A percentile compares a stretch with the other conserved stretches of the same genome.
Conservation (phyloP, 2,888 invertebrate genomes). For the Drosophila longiperda region DNA sequence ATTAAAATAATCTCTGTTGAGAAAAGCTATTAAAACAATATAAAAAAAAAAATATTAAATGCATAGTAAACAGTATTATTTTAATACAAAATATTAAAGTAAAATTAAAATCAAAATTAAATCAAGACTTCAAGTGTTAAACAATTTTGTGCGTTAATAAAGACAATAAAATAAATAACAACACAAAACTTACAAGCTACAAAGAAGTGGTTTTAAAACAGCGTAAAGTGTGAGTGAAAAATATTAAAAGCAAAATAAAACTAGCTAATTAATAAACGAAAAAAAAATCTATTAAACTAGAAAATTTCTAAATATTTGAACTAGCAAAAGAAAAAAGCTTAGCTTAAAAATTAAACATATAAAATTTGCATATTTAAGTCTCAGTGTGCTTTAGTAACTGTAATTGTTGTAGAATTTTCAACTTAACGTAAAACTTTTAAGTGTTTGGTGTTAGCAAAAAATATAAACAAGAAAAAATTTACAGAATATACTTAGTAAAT, state of each 20-base stretch:
- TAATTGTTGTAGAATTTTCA: conserved; percentile 35
- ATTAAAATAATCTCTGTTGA: conserved; percentile 19
- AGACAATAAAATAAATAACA: conserved; percentile 37
- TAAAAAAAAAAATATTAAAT: conserved; percentile 1
- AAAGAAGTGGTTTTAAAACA: conserved; percentile 11
- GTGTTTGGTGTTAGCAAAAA: conserved; percentile 61
- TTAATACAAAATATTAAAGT: conserved; percentile 4
- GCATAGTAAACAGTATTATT: conserved; percentile 58
- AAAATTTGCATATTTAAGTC: conserved; percentile 38
- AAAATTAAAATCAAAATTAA: conserved; percentile 25
- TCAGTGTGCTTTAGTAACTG: conserved; percentile 55
- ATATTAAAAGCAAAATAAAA: conserved; percentile 19
- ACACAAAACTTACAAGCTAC: background rate
- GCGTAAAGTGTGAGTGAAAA: conserved; percentile 49
- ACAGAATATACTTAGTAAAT: conserved; percentile 34
- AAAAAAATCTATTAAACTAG: conserved; percentile 25
- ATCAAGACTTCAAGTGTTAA: conserved; percentile 23
- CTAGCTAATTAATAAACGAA: conserved; percentile 23
- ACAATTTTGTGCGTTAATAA: conserved; percentile 22
- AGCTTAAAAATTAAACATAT: conserved; percentile 42
- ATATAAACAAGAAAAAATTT: conserved; percentile 10
- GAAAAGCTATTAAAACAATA: conserved; percentile 20
- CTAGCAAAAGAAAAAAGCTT: conserved; percentile 51
- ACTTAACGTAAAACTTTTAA: conserved; percentile 35
- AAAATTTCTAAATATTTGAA: conserved; percentile 23